Evolutionary conservation across 2,888 invertebrate species (phyloP).

Genomic region (Drosophila kokeensis): DNA sequence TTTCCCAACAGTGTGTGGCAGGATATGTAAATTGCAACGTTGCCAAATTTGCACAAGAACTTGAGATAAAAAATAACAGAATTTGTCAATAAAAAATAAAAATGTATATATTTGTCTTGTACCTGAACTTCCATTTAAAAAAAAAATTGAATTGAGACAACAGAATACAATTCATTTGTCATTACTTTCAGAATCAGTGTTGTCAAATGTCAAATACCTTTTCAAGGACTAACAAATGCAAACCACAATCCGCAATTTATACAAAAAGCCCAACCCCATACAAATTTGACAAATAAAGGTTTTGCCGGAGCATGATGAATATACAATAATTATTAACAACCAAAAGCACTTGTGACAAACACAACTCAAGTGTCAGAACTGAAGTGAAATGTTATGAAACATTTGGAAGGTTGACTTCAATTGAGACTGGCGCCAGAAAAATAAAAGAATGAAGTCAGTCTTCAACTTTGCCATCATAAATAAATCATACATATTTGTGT

Average conservation of each 20-base stretch:
- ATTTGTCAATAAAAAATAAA: not conserved
- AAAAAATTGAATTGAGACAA: not conserved
- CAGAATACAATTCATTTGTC: not conserved
- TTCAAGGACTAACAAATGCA: constrained; percentile 7
- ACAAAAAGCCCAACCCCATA: not conserved
- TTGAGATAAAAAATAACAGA: not conserved
- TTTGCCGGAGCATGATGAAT: constrained; percentile 23
- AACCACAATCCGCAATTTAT: constrained; percentile 9
- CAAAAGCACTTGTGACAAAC: constrained; percentile 41
- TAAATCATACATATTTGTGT: constrained; percentile 63
- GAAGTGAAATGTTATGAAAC: constrained; percentile 73
- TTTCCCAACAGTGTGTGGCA: constrained; percentile 15
- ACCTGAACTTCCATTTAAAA: not conserved
- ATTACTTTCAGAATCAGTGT: not conserved
- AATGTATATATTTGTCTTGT: not conserved
- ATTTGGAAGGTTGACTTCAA: constrained; percentile 70
- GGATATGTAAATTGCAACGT: constrained; percentile 25
- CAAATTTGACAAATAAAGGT: constrained; percentile 44
- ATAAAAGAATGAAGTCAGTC: constrained; percentile 36
- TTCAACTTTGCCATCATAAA: constrained; percentile 55
- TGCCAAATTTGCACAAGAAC: not conserved
- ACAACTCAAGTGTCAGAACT: constrained; percentile 70
- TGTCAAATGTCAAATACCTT: constrained; percentile 33
- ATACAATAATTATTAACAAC: constrained; percentile 59
- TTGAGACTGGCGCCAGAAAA: not conserved